Evolutionary conservation across 1,140 invertebrate genomes (phyloP), one percentile per base, ranked within the genome.

Genomic region (Papilio machaon): DNA sequence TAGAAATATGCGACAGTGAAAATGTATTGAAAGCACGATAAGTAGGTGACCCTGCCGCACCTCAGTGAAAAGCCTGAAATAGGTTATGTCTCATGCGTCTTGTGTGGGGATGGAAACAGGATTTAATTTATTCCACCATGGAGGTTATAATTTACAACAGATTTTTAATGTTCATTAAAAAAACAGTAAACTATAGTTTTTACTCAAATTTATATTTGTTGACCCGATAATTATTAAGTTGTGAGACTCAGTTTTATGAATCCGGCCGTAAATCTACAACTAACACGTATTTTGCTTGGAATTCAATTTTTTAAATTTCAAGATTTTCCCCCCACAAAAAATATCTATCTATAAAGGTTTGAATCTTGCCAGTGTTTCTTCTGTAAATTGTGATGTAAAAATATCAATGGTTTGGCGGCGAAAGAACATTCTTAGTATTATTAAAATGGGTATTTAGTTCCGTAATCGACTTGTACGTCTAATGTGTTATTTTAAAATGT

Each of bases 1-100:
- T 35, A 67, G 23, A 67, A 67, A 35, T 6, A 35, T 35, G 64
- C 30, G 64, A 67, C 30, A 67, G 64, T 67, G 11, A 67, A 35
- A 67, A 67, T 35, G 23, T 15, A 67, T 35, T 67, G 23, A 67
- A 67, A 35, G 64, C 64, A 67, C 64, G 64, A 67, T 67, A 67
- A 67, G 64, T 67, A 67, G 64, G 64, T 67, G 64, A 67, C 64
- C 64, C 64, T 67, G 64, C 64, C 64, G 64, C 64, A 30, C 64
- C 64, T 67, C 19, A 19, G 60, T 30, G 64, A 30, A 67, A 67
- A 67, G 11, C 64, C 64, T 35, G 64, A 67, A 67, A 67, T 67
- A 67, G 64, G 64, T 67, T 67, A 67, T 15, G 60, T 64, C 60
- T 58, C 60, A 30, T 17, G 64, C 30, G 30, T 35, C 11, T 67